Evolutionary conservation across 2,113 vertebrate genomes (phyloP), one percentile per base, ranked within the genome.

Genomic region (Triplophysa dalaica): DNA sequence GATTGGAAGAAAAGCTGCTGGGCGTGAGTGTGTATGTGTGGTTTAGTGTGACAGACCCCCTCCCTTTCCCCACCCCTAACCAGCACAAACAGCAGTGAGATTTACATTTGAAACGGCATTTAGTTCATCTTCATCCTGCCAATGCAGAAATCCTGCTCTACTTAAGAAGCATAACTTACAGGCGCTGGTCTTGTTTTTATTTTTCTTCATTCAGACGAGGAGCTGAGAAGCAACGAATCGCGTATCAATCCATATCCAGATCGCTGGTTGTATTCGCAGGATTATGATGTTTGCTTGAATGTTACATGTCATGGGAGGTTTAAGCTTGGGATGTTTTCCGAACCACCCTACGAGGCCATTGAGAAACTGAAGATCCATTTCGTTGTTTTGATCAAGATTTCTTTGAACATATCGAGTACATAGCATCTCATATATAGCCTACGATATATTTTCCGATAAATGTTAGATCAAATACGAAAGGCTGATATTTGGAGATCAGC

Each of bases 61-160:
- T 75, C 61, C 73, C 65, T 60, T 41, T 58, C 61, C 12, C 50
- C 64, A 60, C 41, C 21, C 52, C 52, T 60, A 12, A 48, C 58
- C 70, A 75, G 72, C 41, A 45, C 70, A 67, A 70, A 77, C 83
- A 78, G 38, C 75, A 54, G 19, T 62, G 41, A 70, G 77, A 76
- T 75, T 75, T 68, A 38, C 65, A 54, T 74, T 76, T 64, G 29
- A 60, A 66, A 26, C 72, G 74, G 67, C 48, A 70, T 81, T 61
- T 65, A 56, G 76, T 65, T 70, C 22, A 29, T 52, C 76, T 50
- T 43, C 26, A 24, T 43, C 29, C 65, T 52, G 10, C 33, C 64
- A 70, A 78, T 62, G 62, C 61, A 64, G n/a, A 56, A 69, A 10
- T 52, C 22, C 7, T 73, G 2, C 11, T 22, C 5, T 64, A n/a